These are phyloP conservation scores for Syndactyla subalaris DNA, from an alignment of 2,797 vertebrate species.

Conservation along the genomic window DNA sequence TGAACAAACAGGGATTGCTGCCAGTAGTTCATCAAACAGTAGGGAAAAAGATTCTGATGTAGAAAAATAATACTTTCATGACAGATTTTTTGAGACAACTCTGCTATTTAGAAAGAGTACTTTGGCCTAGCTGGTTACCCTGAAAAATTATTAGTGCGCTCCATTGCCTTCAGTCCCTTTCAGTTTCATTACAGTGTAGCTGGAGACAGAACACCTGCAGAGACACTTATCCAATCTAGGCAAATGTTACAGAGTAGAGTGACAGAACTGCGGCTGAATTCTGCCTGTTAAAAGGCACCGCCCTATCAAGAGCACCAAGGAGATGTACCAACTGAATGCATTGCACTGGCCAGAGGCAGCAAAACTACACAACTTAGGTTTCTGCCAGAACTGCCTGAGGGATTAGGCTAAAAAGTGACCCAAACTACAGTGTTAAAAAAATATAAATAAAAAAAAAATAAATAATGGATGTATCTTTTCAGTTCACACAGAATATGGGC, in stretches of 20 bases:
- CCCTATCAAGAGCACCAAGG: background rate
- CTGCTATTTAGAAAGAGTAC: background rate
- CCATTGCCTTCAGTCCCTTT: background rate
- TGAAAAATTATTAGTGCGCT: rapidly evolving
- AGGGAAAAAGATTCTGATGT: background rate
- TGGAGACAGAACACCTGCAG: slow-evolving; percentile 18
- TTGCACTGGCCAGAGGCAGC: background rate
- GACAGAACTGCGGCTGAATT: background rate
- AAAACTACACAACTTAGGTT: background rate
- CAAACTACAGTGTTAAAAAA: background rate
- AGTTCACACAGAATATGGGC: background rate
- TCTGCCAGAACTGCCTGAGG: background rate
- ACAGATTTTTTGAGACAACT: background rate
- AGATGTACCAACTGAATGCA: background rate
- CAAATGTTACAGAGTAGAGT: background rate
- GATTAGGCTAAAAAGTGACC: background rate
- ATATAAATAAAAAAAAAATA: background rate
- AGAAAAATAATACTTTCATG: background rate
- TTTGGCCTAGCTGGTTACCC: background rate
- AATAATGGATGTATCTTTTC: background rate
- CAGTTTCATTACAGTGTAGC: background rate
- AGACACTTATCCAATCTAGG: background rate
- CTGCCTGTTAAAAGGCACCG: background rate
- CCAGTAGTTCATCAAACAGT: background rate
- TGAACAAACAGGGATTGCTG: background rate